Percentiles rank a stretch among this genome's conserved stretches.
Evolutionary conservation across 2,113 vertebrate genomes (phyloP).

Genomic region (Megaceryle maxima): DNA sequence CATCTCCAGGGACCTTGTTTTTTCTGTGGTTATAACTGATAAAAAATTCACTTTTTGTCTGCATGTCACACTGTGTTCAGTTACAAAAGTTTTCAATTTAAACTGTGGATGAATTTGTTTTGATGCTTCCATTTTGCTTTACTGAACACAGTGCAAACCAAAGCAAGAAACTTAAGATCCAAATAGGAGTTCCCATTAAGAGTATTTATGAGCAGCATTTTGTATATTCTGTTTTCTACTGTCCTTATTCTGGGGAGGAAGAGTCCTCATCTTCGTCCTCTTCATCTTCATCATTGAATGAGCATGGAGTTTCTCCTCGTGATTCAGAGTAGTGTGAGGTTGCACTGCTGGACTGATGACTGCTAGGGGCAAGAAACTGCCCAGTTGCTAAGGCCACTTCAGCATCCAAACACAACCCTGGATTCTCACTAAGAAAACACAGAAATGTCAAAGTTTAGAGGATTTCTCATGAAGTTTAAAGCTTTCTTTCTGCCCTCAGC

Average conservation of each 20-base stretch:
- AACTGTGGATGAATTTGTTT: not conserved
- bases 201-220: slow-evolving; percentile 51
- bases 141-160: slow-evolving; percentile 58
- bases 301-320: slow-evolving; percentile 83
- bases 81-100: not conserved
- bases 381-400: slow-evolving; percentile 81
- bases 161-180: slow-evolving; percentile 65
- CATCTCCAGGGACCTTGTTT: not conserved
- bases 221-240: slow-evolving; percentile 19
- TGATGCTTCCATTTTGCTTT: slow-evolving; percentile 46
- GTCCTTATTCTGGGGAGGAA: slow-evolving; percentile 81
- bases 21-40: not conserved
- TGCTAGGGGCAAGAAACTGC: slow-evolving; percentile 70
- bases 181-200: slow-evolving; percentile 59
- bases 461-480: not conserved
- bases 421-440: slow-evolving; percentile 72
- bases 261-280: slow-evolving; percentile 84
- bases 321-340: slow-evolving; percentile 80
- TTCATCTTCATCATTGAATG: slow-evolving; percentile 85
- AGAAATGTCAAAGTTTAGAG: slow-evolving; percentile 4
- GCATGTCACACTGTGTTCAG: not conserved
- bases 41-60: not conserved
- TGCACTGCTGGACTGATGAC: slow-evolving; percentile 79
- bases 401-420: slow-evolving; percentile 74
- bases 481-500: not conserved